phyloP scores from a whole-genome alignment of 2,113 vertebrate species.

The Baryphthengus martii region DNA sequence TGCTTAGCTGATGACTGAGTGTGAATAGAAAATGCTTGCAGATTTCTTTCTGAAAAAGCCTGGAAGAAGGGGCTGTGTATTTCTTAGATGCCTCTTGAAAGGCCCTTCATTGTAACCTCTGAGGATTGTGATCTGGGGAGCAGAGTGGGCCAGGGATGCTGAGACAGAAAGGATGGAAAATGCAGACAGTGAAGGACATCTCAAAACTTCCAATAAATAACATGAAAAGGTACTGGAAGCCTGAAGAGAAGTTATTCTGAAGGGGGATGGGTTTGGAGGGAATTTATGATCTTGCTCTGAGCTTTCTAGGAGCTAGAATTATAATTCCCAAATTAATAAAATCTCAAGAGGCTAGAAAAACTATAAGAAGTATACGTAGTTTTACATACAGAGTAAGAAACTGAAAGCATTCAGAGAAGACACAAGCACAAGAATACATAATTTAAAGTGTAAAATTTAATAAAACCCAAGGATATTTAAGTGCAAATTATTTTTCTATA shows the following conservation, averaged over 20 bases:
- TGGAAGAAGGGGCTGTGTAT: not conserved
- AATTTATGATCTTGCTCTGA: not conserved
- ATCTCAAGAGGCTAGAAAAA: not conserved
- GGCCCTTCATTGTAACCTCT: not conserved
- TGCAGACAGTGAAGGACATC: not conserved
- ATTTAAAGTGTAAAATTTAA: not conserved
- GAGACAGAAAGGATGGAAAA: not conserved
- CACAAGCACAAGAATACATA: not conserved
- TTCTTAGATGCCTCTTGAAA: not conserved
- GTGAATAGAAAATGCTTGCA: slow-evolving; percentile 18
- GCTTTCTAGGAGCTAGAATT: not conserved
- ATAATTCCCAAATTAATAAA: not conserved
- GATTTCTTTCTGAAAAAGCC: not conserved
- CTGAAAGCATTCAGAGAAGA: not conserved
- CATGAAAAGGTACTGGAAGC: not conserved
- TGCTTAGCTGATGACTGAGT: not conserved
- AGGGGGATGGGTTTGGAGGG: not conserved
- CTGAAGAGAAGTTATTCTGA: not conserved
- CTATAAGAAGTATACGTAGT: not conserved
- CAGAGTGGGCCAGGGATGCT: not conserved
- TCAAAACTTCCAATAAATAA: not conserved
- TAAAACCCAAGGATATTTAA: not conserved
- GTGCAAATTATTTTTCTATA: not conserved
- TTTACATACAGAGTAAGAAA: not conserved
- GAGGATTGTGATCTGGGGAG: not conserved